Evolutionary conservation across 35 echinoderm and acorn worm genomes (phyloP).

Genomic region (Nesometra sesokonis): DNA sequence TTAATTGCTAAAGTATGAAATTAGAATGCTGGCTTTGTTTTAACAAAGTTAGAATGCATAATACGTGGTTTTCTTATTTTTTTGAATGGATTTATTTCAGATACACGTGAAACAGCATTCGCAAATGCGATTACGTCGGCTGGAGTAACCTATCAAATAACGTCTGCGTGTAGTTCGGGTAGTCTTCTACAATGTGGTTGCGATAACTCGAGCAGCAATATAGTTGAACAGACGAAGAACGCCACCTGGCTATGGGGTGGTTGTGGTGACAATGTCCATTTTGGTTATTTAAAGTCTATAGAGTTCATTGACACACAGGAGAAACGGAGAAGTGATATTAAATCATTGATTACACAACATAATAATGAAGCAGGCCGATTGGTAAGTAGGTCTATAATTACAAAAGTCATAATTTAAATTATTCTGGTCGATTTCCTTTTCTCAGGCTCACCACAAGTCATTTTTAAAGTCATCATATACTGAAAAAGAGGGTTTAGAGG

Average conservation of each 20-base stretch:
- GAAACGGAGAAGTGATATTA: slow-evolving; percentile 65
- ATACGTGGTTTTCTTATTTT: background rate
- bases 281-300: slow-evolving; percentile 79
- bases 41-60: background rate
- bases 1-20: too few species aligned
- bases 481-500: too few species aligned
- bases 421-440: too few species aligned
- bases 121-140: slow-evolving; percentile 81
- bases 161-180: slow-evolving; percentile 80
- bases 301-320: slow-evolving; percentile 84
- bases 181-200: slow-evolving; percentile 80
- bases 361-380: slow-evolving; percentile 90
- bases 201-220: slow-evolving; percentile 28
- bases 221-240: background rate
- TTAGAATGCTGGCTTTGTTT: too few species aligned
- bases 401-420: too few species aligned
- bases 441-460: too few species aligned
- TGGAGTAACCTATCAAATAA: slow-evolving; percentile 66
- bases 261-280: slow-evolving; percentile 81
- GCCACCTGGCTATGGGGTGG: slow-evolving; percentile 85
- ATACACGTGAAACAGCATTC: slow-evolving; percentile 84
- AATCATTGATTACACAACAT: slow-evolving; percentile 69
- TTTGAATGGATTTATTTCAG: slow-evolving; percentile 22
- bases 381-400: slow-evolving; percentile 28
- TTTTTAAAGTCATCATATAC: too few species aligned